Conservation (phyloP, 2,113 vertebrate species). For the Hemichromis elongatus region DNA sequence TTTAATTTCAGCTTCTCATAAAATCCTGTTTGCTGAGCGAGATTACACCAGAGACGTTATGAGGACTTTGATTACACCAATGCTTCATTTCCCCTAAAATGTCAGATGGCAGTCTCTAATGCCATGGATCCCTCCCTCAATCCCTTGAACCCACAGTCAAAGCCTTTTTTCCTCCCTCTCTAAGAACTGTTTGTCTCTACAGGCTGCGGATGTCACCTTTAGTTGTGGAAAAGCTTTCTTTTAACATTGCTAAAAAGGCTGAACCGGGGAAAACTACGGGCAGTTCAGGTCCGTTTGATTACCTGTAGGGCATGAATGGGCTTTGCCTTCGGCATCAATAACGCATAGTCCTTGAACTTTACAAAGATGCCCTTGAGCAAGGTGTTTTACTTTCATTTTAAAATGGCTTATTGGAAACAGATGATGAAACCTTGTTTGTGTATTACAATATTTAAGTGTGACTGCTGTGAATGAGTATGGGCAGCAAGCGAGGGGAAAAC, state of each 20-base stretch:
- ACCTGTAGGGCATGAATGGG: background rate
- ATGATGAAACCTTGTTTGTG: background rate
- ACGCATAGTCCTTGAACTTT: background rate
- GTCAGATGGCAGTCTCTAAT: conserved; percentile 41
- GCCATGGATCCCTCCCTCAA: conserved; percentile 13
- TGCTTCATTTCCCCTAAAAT: conserved; percentile 27
- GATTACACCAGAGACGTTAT: background rate
- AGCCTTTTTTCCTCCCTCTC: background rate
- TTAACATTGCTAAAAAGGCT: background rate
- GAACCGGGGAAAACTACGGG: background rate
- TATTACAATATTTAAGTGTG: background rate
- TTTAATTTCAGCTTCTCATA: conserved; percentile 15
- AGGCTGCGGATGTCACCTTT: conserved; percentile 28
- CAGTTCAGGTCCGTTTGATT: background rate
- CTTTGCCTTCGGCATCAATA: background rate
- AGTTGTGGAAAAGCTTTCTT: background rate
- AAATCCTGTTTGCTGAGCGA: conserved; percentile 42
- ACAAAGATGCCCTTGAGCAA: background rate
- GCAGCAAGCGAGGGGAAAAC: background rate
- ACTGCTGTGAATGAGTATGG: background rate
- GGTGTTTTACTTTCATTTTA: background rate
- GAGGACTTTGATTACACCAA: conserved; percentile 7
- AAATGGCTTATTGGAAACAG: background rate
- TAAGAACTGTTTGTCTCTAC: conserved; percentile 28
- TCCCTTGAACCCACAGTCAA: conserved; percentile 13